Base-by-base conservation (phyloP, 2,888 invertebrate species). In the Drosophila silvestris region DNA sequence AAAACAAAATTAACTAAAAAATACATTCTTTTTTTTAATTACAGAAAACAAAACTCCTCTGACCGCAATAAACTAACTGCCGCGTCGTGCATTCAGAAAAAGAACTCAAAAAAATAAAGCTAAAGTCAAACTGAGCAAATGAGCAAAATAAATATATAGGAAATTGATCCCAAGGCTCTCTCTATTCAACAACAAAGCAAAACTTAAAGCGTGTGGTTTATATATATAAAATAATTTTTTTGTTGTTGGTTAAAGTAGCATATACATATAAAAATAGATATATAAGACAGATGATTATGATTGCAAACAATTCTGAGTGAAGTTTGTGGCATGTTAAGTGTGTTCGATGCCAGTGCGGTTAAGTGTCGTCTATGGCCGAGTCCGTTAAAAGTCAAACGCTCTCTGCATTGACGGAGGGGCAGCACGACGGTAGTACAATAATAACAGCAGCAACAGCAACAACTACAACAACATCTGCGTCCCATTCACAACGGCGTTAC, bases 311-410 rank as follows among this genome's bases (percentile, higher is more conserved):
- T 69, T 66, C 52, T 63, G 41, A 58, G 77, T 72, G 81, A 69
- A 76, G 85, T 80, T 47, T 47, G 47, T 92, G 93, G 94, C 92
- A 94, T 94, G 93, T 93, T 94, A 91, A 92, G 93, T 92, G 93
- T 91, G 91, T 92, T 92, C 85, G 91, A 91, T 90, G 87, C 89
- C 95, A 95, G 95, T 95, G 95, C 95, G 95, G 94, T 95, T 95
- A 95, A 96, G 96, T 96, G 96, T 96, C 96, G 97, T 96, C 97
- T 97, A 97, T 97, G 97, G 97, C 97, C 96, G 96, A 97, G 96
- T 96, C 96, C 96, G 96, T 96, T 96, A 96, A 95, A 95, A 95
- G 95, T 95, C 95, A 96, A 95, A 95, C 95, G 95, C 95, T 95
- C 95, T 95, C 95, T 95, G 95, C 95, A 95, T 95, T 95, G 94